Evolutionary conservation across 2,888 invertebrate species (phyloP), one percentile per base, ranked within the genome.

Genomic region (Saturnia pavonia): DNA sequence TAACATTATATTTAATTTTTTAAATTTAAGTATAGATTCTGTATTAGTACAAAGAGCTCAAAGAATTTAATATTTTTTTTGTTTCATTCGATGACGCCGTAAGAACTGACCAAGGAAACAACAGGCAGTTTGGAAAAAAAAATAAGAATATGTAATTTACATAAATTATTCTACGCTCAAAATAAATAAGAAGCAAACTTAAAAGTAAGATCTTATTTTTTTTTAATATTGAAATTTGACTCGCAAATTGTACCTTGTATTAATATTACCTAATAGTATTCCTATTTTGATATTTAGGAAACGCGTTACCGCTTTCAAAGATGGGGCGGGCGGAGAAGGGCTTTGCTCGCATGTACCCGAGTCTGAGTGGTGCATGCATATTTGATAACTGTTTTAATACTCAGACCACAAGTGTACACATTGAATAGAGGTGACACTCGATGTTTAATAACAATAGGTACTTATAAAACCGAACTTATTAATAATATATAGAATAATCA

Each of bases 321-420:
- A 67, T 71, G 73, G 71, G 54, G 57, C 65, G 71, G 54, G 57
- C 65, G 70, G 45, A 14, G 43, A 67, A 67, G 73, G 70, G 69
- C 66, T 71, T 70, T 71, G 73, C 74, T 73, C 77, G 81, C 83
- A 79, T 82, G 80, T 83, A 80, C 80, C 72, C 71, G 69, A 70
- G 76, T 75, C 83, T 80, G 85, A 86, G 86, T 87, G 86, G 77
- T 72, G 78, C 85, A 85, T 91, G 85, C 87, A 91, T 91, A 91
- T 91, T 91, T 91, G 80, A 91, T 90, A 81, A 67, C 72, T 76
- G 78, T 82, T 82, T 85, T 90, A 90, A 87, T 88, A 83, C 82
- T 76, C 78, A 71, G 75, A 63, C 72, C 70, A 42, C 63, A 11
- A 71, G 71, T 65, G 42, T 25, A 68, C 8, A 40, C 34, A 63